phyloP scores from a whole-genome alignment of 2,113 vertebrate genomes.

The Mastomys coucha region DNA sequence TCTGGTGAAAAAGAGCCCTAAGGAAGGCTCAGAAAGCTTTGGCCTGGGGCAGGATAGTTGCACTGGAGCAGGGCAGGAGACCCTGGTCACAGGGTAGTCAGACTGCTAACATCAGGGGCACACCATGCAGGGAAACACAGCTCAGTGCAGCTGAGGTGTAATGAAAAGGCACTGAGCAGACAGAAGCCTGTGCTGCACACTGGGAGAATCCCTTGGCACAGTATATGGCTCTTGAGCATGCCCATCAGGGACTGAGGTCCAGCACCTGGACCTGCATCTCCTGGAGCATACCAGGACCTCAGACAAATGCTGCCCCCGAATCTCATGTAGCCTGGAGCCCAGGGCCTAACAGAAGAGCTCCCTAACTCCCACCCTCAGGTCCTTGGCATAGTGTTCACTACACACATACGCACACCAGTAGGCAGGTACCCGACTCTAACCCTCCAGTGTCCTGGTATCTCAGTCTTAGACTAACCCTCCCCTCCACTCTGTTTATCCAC shows the following conservation, averaged over 20 bases:
- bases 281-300: background rate
- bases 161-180: accelerated
- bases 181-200: background rate
- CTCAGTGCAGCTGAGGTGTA: no score
- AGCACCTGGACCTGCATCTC: background rate
- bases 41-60: background rate
- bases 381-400: background rate
- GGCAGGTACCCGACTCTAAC: background rate
- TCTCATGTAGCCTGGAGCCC: no score
- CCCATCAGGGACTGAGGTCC: background rate
- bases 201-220: background rate
- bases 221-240: no score
- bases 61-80: background rate
- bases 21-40: background rate
- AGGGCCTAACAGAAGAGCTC: background rate
- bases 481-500: background rate
- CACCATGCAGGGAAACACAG: background rate
- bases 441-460: background rate
- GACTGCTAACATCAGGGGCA: accelerated
- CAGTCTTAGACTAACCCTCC: background rate
- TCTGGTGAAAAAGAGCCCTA: no score
- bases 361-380: background rate
- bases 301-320: accelerated
- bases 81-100: background rate
- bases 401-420: no score